Evolutionary conservation across 2,888 invertebrate species (phyloP), one percentile per base, ranked within the genome.

Genomic region (Phrixothrix hirtus): DNA sequence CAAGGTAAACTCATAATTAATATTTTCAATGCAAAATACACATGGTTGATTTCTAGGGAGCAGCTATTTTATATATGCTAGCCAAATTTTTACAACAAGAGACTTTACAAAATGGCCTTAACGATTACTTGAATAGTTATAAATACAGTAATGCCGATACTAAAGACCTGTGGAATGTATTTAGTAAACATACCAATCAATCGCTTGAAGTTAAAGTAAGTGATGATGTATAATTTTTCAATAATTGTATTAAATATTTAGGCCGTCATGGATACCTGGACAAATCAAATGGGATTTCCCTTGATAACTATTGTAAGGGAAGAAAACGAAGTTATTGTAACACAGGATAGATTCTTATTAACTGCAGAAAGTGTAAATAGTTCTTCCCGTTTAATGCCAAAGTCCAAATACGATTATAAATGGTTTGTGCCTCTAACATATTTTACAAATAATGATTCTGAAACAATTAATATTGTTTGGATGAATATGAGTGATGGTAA

Each of bases 401-500:
- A 78, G 62, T 79, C 82, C 3, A 78, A 78, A 42, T 80, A 78
- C 60, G 78, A 80, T 55, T 83, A 83, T 69, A 86, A 84, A 62
- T 92, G 91, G 91, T 85, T 86, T 59, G 84, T 92, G 55, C 91
- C 91, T 0, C 79, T 92, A 38, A 89, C 87, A 2, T 92, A 86
- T 72, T 83, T 84, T 51, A 86, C 87, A 2, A 86, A 86, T 41
- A 83, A 84, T 0, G 80, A 82, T 2, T 78, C 82, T 32, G 78
- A 81, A 38, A 73, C 75, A 0, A 75, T 81, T 27, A 79, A 73
- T 66, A 80, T 84, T 21, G 81, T 88, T 16, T 90, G 89, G 90
- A 87, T 91, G 87, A 89, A 89, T 59, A 84, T 87, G 75, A 85
- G 85, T 1, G 86, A 89, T 66, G 86, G 89, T 89, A 77, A 80